Evolutionary conservation across 2,113 vertebrate species (phyloP).

Genomic region (Gulo gulo): DNA sequence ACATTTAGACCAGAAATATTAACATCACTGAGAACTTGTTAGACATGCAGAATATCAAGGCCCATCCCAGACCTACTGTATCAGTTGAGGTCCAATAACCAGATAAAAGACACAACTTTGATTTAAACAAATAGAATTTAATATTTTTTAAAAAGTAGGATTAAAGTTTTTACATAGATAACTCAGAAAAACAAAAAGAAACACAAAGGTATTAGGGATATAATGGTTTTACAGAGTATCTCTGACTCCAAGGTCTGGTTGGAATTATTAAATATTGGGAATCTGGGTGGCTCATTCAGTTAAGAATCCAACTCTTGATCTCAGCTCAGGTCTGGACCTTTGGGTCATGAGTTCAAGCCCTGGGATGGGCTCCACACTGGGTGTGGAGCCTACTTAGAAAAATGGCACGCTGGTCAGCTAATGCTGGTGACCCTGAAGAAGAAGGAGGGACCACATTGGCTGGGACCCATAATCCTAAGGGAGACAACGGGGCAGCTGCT

Average conservation of each 20-base stretch:
- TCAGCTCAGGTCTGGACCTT: no score
- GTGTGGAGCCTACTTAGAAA: no score
- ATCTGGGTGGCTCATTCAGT: neutral
- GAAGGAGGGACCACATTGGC: rapidly evolving
- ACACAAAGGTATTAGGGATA: neutral
- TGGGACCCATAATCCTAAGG: neutral
- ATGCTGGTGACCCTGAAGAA: neutral
- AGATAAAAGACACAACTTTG: neutral
- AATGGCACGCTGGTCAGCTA: neutral
- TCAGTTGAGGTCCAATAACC: neutral
- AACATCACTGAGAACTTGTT: neutral
- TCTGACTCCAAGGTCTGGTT: neutral
- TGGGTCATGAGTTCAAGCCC: no score
- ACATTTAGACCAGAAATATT: neutral
- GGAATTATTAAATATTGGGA: neutral
- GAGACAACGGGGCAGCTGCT: no score
- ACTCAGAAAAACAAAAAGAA: neutral
- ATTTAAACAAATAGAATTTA: neutral
- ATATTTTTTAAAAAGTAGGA: neutral
- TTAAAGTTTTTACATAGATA: neutral
- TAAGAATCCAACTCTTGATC: neutral
- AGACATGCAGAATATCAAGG: neutral
- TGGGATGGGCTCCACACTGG: no score
- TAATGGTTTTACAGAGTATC: neutral
- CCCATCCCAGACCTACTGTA: neutral